phyloP scores from a whole-genome alignment of 2,797 vertebrate species.

The Picus viridis region DNA sequence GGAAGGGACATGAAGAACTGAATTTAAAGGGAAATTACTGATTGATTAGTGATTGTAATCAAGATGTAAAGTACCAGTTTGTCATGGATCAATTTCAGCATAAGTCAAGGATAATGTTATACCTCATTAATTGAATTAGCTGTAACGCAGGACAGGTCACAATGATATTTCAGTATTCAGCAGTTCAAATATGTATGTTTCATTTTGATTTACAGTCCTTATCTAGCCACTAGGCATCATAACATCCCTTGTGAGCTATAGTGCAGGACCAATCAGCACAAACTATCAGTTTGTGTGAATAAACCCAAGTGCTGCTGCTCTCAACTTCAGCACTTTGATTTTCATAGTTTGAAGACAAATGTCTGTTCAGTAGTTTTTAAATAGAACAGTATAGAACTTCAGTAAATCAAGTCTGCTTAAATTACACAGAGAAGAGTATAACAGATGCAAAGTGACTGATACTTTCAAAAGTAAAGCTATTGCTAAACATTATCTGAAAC shows the following conservation, averaged over 20 bases:
- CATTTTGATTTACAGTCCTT: neutral
- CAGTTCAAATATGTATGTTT: neutral
- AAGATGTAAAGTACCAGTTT: neutral
- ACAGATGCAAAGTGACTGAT: conserved; percentile 27
- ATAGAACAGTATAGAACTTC: neutral
- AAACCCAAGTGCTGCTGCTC: neutral
- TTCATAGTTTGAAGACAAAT: neutral
- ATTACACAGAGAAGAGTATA: neutral
- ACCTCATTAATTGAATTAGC: neutral
- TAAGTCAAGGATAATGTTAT: neutral
- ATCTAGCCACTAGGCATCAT: neutral
- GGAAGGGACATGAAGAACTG: neutral
- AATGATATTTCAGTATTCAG: neutral
- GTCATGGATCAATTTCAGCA: neutral
- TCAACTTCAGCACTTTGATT: neutral
- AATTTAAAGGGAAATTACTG: neutral
- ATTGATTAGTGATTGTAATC: neutral
- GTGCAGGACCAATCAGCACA: neutral
- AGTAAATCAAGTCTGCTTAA: conserved; percentile 7
- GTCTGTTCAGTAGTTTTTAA: conserved; percentile 27
- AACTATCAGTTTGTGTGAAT: neutral
- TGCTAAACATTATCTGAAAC: conserved; percentile 26
- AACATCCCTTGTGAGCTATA: neutral
- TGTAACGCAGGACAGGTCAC: neutral
- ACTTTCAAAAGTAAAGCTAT: conserved; percentile 35